Conservation (phyloP, 2,797 vertebrate genomes). For the Platyrinchus mystaceus region DNA sequence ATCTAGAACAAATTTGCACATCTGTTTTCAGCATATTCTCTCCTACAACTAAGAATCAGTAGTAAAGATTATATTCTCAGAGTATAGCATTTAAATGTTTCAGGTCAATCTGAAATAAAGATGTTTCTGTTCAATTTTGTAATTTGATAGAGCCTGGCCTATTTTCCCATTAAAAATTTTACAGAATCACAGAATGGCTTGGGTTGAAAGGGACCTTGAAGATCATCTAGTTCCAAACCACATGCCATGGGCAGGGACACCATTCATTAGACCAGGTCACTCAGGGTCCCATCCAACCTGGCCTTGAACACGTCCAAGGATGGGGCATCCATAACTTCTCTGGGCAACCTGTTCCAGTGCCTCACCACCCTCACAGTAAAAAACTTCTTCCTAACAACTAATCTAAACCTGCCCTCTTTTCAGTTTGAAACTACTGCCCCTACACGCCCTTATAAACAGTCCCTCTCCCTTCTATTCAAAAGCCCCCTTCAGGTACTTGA, state of each 20-base stretch:
- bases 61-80: not conserved
- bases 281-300: not conserved
- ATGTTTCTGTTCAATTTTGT: not conserved
- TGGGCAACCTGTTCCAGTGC: not conserved
- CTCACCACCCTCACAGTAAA: not conserved
- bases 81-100: not conserved
- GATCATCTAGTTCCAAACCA: not conserved
- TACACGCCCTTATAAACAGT: fast-evolving
- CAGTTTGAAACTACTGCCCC: not conserved
- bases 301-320: not conserved
- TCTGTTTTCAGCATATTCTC: not conserved
- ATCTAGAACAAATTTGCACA: not conserved
- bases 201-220: not conserved
- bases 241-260: not conserved
- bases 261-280: not conserved
- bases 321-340: not conserved
- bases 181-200: not conserved
- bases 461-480: not conserved
- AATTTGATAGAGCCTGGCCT: not conserved
- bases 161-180: not conserved
- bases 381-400: not conserved
- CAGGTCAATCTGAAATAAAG: not conserved
- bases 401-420: not conserved
- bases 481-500: not conserved
- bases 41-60: not conserved